Conservation (phyloP, 2,113 vertebrate genomes). For the Talpa occidentalis region DNA sequence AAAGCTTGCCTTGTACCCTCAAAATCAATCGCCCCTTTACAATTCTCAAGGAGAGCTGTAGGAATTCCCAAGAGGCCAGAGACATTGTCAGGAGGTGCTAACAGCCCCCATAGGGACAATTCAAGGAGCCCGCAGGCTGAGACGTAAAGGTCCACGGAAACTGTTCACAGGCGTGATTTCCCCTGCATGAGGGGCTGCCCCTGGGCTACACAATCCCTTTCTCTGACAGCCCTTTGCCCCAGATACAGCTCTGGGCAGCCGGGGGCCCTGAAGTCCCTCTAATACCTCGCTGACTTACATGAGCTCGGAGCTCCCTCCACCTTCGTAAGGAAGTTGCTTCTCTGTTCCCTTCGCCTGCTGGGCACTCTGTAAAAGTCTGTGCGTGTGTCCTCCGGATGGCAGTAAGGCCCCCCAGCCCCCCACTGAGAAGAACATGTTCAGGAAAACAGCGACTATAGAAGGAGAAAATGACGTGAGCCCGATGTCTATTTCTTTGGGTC, state of each 20-base stretch:
- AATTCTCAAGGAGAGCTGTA: not conserved
- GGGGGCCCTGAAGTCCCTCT: not conserved
- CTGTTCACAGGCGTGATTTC: not conserved
- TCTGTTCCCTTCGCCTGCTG: not conserved
- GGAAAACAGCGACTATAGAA: not conserved
- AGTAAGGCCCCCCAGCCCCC: too few species aligned
- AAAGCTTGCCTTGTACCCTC: not conserved
- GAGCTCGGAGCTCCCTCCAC: not conserved
- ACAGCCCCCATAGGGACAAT: not conserved
- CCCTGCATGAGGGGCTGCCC: rapidly evolving
- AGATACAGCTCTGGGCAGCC: too few species aligned
- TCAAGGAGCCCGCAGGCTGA: not conserved
- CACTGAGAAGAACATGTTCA: not conserved
- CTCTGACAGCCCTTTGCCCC: too few species aligned
- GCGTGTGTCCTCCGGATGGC: not conserved
- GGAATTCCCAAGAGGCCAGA: not conserved
- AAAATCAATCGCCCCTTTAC: not conserved
- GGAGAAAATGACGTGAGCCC: not conserved
- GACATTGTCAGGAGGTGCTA: not conserved
- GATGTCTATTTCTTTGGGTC: not conserved
- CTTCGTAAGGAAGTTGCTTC: not conserved
- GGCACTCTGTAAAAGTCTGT: not conserved
- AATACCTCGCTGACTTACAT: not conserved
- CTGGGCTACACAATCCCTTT: not conserved
- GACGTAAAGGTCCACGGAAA: not conserved